Evolutionary conservation across 2,888 invertebrate genomes (phyloP).

Genomic region (Rambutsinella grinnellia): DNA sequence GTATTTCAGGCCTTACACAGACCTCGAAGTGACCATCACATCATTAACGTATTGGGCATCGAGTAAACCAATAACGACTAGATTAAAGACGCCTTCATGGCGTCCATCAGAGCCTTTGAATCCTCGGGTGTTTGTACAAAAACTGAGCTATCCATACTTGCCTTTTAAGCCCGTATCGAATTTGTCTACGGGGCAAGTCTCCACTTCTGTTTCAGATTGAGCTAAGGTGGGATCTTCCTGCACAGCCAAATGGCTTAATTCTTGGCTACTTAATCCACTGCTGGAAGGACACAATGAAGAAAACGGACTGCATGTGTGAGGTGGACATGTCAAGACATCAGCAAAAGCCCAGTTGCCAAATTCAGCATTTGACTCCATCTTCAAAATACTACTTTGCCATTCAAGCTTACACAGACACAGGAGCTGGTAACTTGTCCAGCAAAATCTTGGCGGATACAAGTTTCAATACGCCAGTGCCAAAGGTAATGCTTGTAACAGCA

Average conservation of each 20-base stretch:
- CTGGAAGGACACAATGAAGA: conserved; percentile 72
- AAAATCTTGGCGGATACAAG: conserved; percentile 78
- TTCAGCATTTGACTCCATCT: conserved; percentile 41
- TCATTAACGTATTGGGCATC: conserved; percentile 90
- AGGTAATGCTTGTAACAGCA: conserved; percentile 79
- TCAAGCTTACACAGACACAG: conserved; percentile 83
- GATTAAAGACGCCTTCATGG: conserved; percentile 83
- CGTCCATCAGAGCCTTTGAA: conserved; percentile 82
- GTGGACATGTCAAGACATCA: conserved; percentile 31
- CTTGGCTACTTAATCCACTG: conserved; percentile 80
- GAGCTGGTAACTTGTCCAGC: conserved; percentile 80
- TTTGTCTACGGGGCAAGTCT: conserved; percentile 63
- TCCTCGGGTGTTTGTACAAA: conserved; percentile 79
- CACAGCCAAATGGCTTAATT: conserved; percentile 80
- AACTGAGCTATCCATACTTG: conserved; percentile 44
- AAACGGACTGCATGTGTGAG: conserved; percentile 50
- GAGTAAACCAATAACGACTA: conserved; percentile 74
- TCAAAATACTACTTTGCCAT: conserved; percentile 73
- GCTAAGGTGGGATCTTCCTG: conserved; percentile 86
- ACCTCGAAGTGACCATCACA: conserved; percentile 80
- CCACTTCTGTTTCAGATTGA: conserved; percentile 70
- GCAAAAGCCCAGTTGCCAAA: conserved; percentile 48
- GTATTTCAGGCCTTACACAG: conserved; percentile 68
- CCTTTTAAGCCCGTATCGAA: conserved; percentile 51
- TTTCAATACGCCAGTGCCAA: conserved; percentile 80